A percentile compares a stretch with the other conserved stretches of the same genome.
Evolutionary conservation across 2,113 vertebrate genomes (phyloP).

Genomic region (Apodemus sylvaticus): DNA sequence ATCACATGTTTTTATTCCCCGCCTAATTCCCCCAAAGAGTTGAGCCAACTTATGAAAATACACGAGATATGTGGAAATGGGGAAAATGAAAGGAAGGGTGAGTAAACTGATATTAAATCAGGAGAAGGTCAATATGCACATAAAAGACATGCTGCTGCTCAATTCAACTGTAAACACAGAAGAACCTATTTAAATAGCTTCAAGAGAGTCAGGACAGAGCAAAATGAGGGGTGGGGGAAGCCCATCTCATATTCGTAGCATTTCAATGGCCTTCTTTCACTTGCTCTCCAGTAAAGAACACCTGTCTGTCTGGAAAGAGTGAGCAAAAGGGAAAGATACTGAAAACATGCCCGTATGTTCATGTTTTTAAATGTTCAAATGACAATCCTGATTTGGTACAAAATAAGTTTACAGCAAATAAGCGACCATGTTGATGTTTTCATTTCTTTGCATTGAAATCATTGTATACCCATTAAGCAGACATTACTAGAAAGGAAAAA

Average conservation of each 20-base stretch:
- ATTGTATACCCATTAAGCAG: neutral
- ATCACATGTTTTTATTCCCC: neutral
- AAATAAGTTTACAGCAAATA: neutral
- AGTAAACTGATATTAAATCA: neutral
- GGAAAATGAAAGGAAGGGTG: neutral
- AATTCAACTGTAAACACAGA: neutral
- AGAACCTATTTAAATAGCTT: slow-evolving; percentile 26
- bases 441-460: neutral
- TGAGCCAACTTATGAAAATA: neutral
- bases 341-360: neutral
- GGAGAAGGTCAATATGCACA: neutral
- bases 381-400: slow-evolving; percentile 14
- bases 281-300: neutral
- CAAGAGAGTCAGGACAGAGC: neutral
- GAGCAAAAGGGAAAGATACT: neutral
- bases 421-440: neutral
- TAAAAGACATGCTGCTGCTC: neutral
- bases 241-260: neutral
- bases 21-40: neutral
- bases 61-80: neutral
- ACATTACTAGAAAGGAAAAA: neutral
- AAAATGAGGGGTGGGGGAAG: neutral
- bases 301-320: neutral
- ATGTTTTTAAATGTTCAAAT: neutral
- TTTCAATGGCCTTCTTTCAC: neutral